phyloP scores from a whole-genome alignment of 2,113 vertebrate species.

The Lichenostomus cassidix region DNA sequence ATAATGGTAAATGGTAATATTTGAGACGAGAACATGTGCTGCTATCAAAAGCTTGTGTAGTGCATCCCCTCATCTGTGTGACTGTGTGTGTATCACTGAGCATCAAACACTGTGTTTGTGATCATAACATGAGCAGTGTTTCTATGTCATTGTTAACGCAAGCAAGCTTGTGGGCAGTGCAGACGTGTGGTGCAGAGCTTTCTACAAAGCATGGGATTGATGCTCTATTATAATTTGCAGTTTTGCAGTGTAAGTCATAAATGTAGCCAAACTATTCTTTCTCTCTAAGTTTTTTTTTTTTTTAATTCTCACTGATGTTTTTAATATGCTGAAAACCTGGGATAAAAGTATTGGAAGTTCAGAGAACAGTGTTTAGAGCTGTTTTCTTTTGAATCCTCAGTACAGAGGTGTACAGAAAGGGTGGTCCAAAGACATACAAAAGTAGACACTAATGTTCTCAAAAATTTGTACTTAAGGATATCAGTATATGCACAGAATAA shows the following conservation, averaged over 20 bases:
- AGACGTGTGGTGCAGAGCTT: slow-evolving; percentile 47
- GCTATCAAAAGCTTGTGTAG: slow-evolving; percentile 45
- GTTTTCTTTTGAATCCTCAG: background rate
- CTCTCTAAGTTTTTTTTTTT: background rate
- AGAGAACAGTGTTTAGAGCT: background rate
- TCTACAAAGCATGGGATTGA: slow-evolving; percentile 43
- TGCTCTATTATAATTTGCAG: slow-evolving; percentile 36
- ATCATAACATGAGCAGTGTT: slow-evolving; percentile 23
- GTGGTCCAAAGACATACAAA: background rate
- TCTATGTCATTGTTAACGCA: slow-evolving; percentile 24
- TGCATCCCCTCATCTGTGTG: slow-evolving; percentile 52
- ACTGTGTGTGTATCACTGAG: background rate
- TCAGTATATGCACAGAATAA: background rate
- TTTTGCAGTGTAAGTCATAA: background rate
- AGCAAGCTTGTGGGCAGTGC: slow-evolving; percentile 57
- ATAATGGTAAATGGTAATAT: background rate
- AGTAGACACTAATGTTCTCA: background rate
- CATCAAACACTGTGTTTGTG: background rate
- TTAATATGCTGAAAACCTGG: background rate
- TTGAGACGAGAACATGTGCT: slow-evolving; percentile 10
- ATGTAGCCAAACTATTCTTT: background rate
- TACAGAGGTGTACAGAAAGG: background rate
- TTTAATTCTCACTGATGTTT: background rate
- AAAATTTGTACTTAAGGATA: background rate
- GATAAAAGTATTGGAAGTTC: background rate